Conservation (phyloP, 2,797 vertebrate species). For the Zalophus californianus region DNA sequence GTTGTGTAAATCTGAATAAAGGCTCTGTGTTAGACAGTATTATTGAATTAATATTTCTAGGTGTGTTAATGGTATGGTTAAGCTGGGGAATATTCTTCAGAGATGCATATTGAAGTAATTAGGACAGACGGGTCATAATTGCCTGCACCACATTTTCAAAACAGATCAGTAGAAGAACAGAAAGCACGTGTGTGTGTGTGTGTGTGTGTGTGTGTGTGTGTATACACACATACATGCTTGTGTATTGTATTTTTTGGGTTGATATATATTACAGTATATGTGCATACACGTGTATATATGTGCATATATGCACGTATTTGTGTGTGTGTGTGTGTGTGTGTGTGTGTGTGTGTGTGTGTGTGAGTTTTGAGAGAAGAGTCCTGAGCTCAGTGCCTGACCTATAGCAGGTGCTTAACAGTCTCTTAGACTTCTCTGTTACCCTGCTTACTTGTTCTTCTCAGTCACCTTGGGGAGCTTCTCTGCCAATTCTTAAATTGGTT, state of each 20-base stretch:
- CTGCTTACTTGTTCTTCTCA: not conserved
- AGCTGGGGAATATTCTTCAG: not conserved
- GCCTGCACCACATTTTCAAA: not conserved
- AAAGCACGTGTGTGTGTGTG: not conserved
- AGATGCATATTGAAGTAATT: not conserved
- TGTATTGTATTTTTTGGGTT: not conserved
- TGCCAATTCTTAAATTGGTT: not conserved
- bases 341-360: accelerated
- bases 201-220: not conserved
- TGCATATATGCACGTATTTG: accelerated
- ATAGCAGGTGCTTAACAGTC: too few species aligned
- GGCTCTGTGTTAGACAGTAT: not conserved
- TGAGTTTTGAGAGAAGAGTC: not conserved
- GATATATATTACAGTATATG: not conserved
- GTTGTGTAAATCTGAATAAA: not conserved
- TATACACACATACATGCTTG: not conserved
- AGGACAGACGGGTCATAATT: not conserved
- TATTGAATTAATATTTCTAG: not conserved
- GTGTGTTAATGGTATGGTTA: not conserved
- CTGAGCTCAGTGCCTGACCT: not conserved
- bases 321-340: accelerated
- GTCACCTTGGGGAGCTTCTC: not conserved
- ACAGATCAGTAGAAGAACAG: not conserved
- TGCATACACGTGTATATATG: not conserved
- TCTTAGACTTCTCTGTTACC: not conserved